Evolutionary conservation across 2,113 vertebrate genomes (phyloP).

Genomic region (Ictidomys tridecemlineatus): DNA sequence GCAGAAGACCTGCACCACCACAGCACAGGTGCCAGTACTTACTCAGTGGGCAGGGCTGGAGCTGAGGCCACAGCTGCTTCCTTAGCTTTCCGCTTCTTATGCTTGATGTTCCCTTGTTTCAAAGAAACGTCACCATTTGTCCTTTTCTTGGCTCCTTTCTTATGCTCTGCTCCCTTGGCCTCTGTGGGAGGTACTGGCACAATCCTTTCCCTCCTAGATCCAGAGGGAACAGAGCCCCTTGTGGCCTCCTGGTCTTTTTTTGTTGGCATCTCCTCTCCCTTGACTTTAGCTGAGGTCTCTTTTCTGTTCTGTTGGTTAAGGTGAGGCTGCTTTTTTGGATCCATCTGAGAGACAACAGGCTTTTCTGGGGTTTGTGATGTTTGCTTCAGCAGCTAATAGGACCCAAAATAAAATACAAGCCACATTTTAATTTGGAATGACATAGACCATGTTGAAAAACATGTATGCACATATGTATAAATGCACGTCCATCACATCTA

Average conservation of each 20-base stretch:
- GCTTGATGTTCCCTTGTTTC: slow-evolving; percentile 62
- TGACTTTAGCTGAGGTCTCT: neutral
- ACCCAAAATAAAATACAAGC: neutral
- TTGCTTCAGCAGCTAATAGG: slow-evolving; percentile 84
- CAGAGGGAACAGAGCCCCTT: fast-evolving
- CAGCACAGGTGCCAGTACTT: slow-evolving; percentile 64
- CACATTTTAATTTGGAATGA: neutral
- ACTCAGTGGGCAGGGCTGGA: slow-evolving; percentile 87
- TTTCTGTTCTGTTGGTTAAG: neutral
- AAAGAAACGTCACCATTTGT: neutral
- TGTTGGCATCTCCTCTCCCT: neutral
- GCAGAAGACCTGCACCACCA: neutral
- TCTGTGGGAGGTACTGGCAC: neutral
- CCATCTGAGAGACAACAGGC: fast-evolving
- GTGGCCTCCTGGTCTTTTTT: fast-evolving
- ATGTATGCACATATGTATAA: fast-evolving
- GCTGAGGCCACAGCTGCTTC: neutral
- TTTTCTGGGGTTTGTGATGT: slow-evolving; percentile 49
- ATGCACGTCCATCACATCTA: fast-evolving
- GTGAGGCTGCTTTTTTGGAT: slow-evolving; percentile 53
- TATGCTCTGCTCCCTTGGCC: neutral
- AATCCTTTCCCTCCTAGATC: neutral
- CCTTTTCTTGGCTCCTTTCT: slow-evolving; percentile 71
- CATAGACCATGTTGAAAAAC: neutral
- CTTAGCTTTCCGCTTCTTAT: slow-evolving; percentile 86